Evolutionary conservation across 2,888 invertebrate species (phyloP).

Genomic region (Rhagonycha lutea): DNA sequence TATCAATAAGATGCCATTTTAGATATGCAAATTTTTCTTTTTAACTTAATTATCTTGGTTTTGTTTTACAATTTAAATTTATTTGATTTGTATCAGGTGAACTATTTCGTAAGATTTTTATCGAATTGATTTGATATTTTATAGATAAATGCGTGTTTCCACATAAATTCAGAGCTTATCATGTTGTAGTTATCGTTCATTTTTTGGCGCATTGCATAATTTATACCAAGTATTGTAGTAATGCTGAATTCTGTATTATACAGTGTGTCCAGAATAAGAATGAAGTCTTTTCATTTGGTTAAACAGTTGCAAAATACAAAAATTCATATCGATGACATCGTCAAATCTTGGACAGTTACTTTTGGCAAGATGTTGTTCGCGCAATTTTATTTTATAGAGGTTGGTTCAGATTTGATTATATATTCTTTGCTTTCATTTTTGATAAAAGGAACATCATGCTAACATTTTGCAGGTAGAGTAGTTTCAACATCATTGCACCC

Average conservation of each 20-base stretch:
- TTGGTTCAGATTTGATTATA: too few relatives aligned
- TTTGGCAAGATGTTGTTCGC: too few relatives aligned
- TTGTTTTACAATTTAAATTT: conserved; percentile 18
- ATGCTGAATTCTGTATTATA: background rate
- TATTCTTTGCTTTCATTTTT: too few relatives aligned
- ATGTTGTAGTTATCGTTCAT: background rate
- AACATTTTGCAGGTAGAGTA: too few relatives aligned
- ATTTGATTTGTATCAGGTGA: conserved; percentile 14
- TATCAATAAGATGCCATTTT: conserved; percentile 39
- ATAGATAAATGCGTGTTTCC: background rate
- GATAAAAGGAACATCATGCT: too few relatives aligned
- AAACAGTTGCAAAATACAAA: too few relatives aligned
- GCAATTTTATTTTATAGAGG: too few relatives aligned
- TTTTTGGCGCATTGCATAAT: background rate
- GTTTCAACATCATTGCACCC: too few relatives aligned
- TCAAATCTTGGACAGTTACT: too few relatives aligned
- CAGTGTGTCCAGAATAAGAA: background rate
- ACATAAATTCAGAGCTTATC: background rate
- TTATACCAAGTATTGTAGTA: background rate
- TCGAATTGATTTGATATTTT: background rate
- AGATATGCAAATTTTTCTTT: conserved; percentile 38
- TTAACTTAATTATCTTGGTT: conserved; percentile 12
- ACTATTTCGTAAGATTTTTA: conserved; percentile 10
- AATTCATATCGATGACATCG: too few relatives aligned
- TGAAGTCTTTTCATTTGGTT: too few relatives aligned